Base-by-base conservation (phyloP, 2,113 vertebrate genomes). In the Mustela lutreola region DNA sequence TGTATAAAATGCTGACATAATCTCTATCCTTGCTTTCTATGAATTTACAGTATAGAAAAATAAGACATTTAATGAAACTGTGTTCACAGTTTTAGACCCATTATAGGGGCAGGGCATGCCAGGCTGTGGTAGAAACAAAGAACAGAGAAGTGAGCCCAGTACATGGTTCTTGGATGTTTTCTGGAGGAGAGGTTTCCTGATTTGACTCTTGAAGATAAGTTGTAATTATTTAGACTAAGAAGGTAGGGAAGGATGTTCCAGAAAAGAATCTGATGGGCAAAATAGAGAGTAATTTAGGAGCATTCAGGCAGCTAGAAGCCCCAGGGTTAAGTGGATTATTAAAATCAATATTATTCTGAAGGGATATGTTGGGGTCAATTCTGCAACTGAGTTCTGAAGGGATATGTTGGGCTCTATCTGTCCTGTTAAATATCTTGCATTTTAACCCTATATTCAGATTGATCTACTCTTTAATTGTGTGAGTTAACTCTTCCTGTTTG, bases 1-100 rank as follows among this genome's bases (percentile, higher is more conserved):
- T 45, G 6, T 60, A 39, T 76, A 91, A 96, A 97, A 95, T 45
- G 82, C 31, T 90, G 65, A 86, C 36, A 26, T 83, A 63, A 12
- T 45, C 22, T 60, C 19, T 56, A 26, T 58, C 1, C 22, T 86
- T 53, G 26, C 36, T 33, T 91, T 76, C 28, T 36, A 50, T 16
- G 10, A 63, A 83, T 14, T 80, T 11, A 48, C 10, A 31, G 33
- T 19, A 50, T 0, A 83, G 22, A 48, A 62, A 86, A 82, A 95
- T 12, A 56, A 79, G 31, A 31, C 22, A 60, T 6, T 50, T 45
- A 50, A 87, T 50, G 7, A 53, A 15, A 60, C 60, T n/a, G n/a
- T 19, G 42, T 62, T 93, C 42, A 36, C 60, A 71, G 6, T n/a
- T 39, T 76, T 12, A 65, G 21, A 36, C 0, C 19, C 48, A 0